These are phyloP conservation scores for Takifugu rubripes DNA, from an alignment of 2,797 vertebrate species.

Conservation along the genomic window DNA sequence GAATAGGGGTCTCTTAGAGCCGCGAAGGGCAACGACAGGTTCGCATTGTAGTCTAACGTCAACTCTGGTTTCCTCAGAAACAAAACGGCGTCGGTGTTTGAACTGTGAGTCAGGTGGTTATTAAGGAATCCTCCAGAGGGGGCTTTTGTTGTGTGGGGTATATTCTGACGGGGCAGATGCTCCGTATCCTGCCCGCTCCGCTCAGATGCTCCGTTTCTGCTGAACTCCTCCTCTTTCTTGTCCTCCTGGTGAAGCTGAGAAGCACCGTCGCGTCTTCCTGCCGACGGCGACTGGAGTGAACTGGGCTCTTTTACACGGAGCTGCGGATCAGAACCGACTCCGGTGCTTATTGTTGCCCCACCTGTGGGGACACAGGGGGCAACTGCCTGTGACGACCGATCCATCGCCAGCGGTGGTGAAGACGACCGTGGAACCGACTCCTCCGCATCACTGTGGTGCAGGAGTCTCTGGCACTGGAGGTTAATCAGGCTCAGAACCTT, in stretches of 20 bases:
- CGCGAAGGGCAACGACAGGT: constrained; percentile 24
- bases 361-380: neutral
- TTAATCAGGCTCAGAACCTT: constrained; percentile 77
- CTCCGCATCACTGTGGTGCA: constrained; percentile 39
- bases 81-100: constrained; percentile 11
- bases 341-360: constrained; percentile 1
- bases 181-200: constrained; percentile 16
- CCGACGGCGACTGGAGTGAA: constrained; percentile 1
- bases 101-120: constrained; percentile 15
- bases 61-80: constrained; percentile 22
- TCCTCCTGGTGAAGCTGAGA: constrained; percentile 3
- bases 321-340: neutral
- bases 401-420: neutral
- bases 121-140: neutral
- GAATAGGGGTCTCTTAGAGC: constrained; percentile 7
- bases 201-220: neutral
- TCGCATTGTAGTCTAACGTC: constrained; percentile 52
- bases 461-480: constrained; percentile 72
- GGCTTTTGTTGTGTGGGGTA: neutral
- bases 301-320: constrained; percentile 2
- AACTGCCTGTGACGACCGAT: neutral
- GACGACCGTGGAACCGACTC: neutral
- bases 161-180: constrained; percentile 5
- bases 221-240: constrained; percentile 10
- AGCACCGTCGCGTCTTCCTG: neutral